Percentiles rank a stretch among this genome's conserved stretches.
Conservation (phyloP, 2,797 vertebrate genomes). For the Crenichthys baileyi region DNA sequence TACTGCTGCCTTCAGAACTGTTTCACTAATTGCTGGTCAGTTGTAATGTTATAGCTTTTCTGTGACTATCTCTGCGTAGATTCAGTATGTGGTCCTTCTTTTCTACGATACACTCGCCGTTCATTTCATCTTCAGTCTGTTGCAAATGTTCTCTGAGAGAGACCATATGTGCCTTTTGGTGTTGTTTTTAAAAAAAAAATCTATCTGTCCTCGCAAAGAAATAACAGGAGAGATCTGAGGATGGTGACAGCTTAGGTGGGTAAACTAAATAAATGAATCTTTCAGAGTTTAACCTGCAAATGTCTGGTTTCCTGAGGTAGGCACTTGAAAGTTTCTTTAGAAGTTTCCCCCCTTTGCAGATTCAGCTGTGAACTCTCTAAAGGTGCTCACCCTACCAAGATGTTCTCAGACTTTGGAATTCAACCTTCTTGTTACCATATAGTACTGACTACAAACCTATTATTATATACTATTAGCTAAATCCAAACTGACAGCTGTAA, state of each 20-base stretch:
- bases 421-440: constrained; percentile 7
- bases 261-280: not conserved
- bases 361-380: constrained; percentile 39
- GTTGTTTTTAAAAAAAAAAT: not conserved
- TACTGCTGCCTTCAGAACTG: constrained; percentile 41
- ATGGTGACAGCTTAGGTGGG: constrained; percentile 7
- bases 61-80: constrained; percentile 11
- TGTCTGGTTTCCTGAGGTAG: constrained; percentile 1
- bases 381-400: constrained; percentile 35
- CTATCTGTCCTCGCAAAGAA: constrained; percentile 12
- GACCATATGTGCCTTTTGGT: constrained; percentile 43
- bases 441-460: constrained; percentile 21
- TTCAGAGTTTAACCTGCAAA: constrained; percentile 6
- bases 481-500: constrained; percentile 7
- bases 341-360: constrained; percentile 24
- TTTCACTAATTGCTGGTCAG: constrained; percentile 43
- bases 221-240: constrained; percentile 1
- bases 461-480: constrained; percentile 10
- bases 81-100: constrained; percentile 12
- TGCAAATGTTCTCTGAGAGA: constrained; percentile 15
- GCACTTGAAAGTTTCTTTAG: not conserved
- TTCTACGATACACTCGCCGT: not conserved
- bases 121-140: not conserved
- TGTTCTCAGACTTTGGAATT: constrained; percentile 16
- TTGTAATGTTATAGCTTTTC: constrained; percentile 17